Conservation (phyloP, 2,888 invertebrate species). For the Mimumesa dahlbomi region DNA sequence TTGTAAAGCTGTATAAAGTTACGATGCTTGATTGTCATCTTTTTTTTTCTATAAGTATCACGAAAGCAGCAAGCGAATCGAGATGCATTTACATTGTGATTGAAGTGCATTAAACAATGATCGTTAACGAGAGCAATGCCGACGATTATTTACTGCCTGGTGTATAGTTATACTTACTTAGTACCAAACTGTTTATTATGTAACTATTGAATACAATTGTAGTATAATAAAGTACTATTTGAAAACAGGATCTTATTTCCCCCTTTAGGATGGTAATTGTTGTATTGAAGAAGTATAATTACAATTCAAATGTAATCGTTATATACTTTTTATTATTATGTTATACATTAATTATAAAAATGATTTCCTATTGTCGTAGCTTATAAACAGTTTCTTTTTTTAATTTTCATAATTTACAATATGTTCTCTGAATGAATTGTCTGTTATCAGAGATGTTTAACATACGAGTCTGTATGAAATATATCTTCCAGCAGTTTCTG, state of each 20-base stretch:
- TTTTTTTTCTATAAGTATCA: background rate
- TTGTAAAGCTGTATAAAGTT: slow-evolving; percentile 21
- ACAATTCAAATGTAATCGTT: slow-evolving; percentile 3
- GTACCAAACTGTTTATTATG: slow-evolving; percentile 53
- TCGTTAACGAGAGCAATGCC: slow-evolving; percentile 29
- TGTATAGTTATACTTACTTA: slow-evolving; percentile 55
- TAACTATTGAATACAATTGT: slow-evolving; percentile 52
- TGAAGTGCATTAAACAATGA: slow-evolving; percentile 10
- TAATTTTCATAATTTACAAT: slow-evolving; percentile 9
- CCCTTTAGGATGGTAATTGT: background rate
- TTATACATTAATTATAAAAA: slow-evolving; percentile 34
- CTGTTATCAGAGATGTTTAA: slow-evolving; percentile 76
- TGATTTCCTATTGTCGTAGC: background rate
- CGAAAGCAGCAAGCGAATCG: background rate
- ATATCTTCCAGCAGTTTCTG: slow-evolving; percentile 98
- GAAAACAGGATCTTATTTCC: slow-evolving; percentile 26
- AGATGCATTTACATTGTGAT: slow-evolving; percentile 17
- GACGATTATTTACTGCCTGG: slow-evolving; percentile 56
- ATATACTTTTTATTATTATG: slow-evolving; percentile 12
- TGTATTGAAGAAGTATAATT: background rate
- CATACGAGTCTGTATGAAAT: slow-evolving; percentile 98
- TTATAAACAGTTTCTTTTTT: background rate
- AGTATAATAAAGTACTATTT: slow-evolving; percentile 62
- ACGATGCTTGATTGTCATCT: slow-evolving; percentile 1
- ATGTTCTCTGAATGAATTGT: slow-evolving; percentile 24